Evolutionary conservation across 1,140 invertebrate species (phyloP).

Genomic region (Mamestra configurata): DNA sequence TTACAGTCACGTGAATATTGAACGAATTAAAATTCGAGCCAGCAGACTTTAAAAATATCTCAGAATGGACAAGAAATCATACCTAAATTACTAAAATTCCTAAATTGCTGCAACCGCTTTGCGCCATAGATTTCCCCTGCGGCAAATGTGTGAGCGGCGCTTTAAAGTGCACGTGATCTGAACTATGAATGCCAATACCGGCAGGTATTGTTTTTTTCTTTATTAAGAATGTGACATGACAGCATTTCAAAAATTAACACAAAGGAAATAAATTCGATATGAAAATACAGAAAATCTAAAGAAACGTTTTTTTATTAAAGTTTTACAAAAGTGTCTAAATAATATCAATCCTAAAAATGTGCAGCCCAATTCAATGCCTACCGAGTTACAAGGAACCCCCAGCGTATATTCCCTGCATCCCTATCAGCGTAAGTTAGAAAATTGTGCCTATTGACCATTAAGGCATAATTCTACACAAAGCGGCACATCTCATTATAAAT

Average conservation of each 20-base stretch:
- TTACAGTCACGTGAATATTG: no score
- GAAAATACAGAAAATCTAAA: slow-evolving; percentile 2
- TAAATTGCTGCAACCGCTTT: no score
- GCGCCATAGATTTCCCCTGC: no score
- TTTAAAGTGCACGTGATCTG: no score
- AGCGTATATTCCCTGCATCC: slow-evolving; percentile 67
- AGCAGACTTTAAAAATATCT: no score
- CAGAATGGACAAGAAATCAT: no score
- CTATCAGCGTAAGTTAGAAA: slow-evolving; percentile 63
- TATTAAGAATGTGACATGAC: background rate
- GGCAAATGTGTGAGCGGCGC: no score
- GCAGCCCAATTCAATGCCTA: slow-evolving; percentile 68
- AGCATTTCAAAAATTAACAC: background rate
- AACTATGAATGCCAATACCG: no score
- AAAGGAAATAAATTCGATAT: background rate
- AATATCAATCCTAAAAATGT: slow-evolving; percentile 61
- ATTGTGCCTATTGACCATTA: background rate
- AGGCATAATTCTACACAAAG: no score
- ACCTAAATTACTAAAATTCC: no score
- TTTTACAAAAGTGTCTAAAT: slow-evolving; percentile 32
- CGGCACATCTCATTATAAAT: background rate
- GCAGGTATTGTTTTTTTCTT: background rate
- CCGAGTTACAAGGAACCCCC: slow-evolving; percentile 73
- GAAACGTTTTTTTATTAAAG: background rate
- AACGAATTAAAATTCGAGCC: no score